Percentiles rank a stretch among this genome's conserved stretches.
These are phyloP conservation scores for Misgurnus anguillicaudatus DNA, from an alignment of 2,113 vertebrate genomes.

Conservation along the genomic window DNA sequence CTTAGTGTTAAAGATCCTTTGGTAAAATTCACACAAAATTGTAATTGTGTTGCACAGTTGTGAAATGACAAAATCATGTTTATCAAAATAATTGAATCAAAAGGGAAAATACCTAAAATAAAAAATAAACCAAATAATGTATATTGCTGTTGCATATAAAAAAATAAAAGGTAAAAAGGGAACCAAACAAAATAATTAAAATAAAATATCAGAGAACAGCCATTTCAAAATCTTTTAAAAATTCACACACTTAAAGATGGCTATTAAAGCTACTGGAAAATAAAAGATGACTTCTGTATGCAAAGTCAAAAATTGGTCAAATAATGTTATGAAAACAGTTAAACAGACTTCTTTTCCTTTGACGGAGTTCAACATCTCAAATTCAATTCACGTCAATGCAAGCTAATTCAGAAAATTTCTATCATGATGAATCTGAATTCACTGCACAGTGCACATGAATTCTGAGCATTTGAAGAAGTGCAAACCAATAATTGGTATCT, in stretches of 20 bases:
- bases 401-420: neutral
- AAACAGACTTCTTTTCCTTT: neutral
- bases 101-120: neutral
- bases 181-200: neutral
- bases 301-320: neutral
- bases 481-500: constrained; percentile 4
- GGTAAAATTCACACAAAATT: constrained; percentile 22
- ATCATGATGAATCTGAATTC: neutral
- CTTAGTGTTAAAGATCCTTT: constrained; percentile 41
- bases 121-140: neutral
- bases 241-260: neutral
- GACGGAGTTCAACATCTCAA: neutral
- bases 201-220: constrained; percentile 5
- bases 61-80: neutral
- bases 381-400: constrained; percentile 6
- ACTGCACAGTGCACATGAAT: neutral
- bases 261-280: neutral
- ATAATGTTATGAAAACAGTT: neutral
- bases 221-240: neutral
- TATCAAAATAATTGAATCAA: neutral
- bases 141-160: neutral
- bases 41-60: constrained; percentile 1
- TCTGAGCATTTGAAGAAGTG: constrained; percentile 18
- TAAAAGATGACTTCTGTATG: neutral
- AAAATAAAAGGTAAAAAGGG: neutral